Evolutionary conservation across 2,797 vertebrate species (phyloP).

Genomic region (Myioborus miniatus): DNA sequence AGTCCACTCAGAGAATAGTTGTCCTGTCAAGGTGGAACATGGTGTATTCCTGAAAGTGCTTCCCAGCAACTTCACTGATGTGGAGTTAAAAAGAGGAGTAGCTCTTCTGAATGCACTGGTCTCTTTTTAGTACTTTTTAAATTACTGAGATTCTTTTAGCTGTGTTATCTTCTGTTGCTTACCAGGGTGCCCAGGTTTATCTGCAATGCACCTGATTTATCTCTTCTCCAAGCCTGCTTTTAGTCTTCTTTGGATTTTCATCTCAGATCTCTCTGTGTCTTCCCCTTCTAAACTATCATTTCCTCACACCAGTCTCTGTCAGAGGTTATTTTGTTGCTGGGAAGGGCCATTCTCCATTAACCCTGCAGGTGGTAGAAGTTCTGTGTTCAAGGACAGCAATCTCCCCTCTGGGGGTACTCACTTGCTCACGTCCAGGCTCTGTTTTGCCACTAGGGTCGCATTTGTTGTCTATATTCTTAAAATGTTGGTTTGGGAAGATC

Average conservation of each 20-base stretch:
- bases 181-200: background rate
- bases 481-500: background rate
- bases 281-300: conserved; percentile 12
- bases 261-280: background rate
- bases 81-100: background rate
- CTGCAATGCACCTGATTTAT: background rate
- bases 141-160: background rate
- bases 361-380: conserved; percentile 14
- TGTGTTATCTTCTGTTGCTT: background rate
- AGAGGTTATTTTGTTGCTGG: background rate
- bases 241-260: background rate
- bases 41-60: background rate
- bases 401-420: background rate
- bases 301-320: background rate
- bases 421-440: background rate
- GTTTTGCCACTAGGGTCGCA: background rate
- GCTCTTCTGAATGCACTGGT: background rate
- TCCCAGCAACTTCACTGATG: background rate
- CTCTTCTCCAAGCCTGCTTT: conserved; percentile 1
- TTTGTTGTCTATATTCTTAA: background rate
- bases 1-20: background rate
- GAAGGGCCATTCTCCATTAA: background rate
- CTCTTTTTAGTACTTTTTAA: background rate
- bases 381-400: background rate
- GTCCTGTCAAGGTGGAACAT: background rate